phyloP scores from a whole-genome alignment of 2,888 invertebrate species.

The Lottia gigantea region DNA sequence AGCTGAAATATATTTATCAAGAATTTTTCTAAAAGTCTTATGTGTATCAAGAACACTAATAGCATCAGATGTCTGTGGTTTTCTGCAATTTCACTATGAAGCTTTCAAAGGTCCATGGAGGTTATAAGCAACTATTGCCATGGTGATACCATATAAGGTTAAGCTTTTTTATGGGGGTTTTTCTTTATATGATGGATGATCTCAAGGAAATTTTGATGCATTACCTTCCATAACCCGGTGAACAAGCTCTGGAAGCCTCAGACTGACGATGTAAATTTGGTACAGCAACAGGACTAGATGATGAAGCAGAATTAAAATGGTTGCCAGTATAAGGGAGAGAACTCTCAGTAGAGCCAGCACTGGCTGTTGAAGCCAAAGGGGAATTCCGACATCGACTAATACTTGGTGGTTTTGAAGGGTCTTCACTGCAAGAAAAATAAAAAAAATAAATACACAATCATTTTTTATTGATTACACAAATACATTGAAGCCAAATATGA shows the following conservation, averaged over 20 bases:
- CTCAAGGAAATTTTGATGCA: no score
- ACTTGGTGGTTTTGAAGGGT: background rate
- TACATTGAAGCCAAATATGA: no score
- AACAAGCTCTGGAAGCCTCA: conserved; percentile 69
- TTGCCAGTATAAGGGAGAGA: conserved; percentile 16
- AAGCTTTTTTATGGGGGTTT: no score
- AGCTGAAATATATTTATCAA: conserved; percentile 70
- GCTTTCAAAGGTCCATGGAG: no score
- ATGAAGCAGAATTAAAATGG: conserved; percentile 22
- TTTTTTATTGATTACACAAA: no score
- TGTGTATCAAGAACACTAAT: no score
- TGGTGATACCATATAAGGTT: no score
- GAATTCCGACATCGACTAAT: conserved; percentile 12
- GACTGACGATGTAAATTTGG: conserved; percentile 68
- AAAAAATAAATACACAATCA: background rate
- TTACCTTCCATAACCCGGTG: conserved; percentile 49
- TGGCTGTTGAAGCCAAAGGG: background rate
- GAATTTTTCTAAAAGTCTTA: no score
- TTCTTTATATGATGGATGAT: no score
- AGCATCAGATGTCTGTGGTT: no score
- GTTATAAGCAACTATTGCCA: no score
- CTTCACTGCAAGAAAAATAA: background rate
- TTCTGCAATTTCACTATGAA: no score
- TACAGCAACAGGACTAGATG: conserved; percentile 72
- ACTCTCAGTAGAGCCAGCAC: background rate